Percentiles rank a stretch among this genome's conserved stretches.
phyloP scores from a whole-genome alignment of 2,888 invertebrate species.

The Drosophila kokeensis region DNA sequence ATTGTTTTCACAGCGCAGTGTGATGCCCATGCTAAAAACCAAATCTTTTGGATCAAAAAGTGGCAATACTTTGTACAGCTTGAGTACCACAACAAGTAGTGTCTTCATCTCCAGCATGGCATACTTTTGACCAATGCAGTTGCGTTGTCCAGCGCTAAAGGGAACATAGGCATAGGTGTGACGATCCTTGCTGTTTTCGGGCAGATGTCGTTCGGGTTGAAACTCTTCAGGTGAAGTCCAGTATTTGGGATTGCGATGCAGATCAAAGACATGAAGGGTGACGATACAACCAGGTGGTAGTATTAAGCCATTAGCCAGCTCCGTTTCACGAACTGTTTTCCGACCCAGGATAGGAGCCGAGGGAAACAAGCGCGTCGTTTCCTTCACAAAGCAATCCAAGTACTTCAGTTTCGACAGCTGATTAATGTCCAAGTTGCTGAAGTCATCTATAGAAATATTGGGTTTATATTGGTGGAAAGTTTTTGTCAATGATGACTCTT shows the following conservation, averaged over 20 bases:
- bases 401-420: conserved; percentile 58
- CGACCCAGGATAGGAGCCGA: conserved; percentile 88
- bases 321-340: conserved; percentile 83
- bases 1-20: conserved; percentile 46
- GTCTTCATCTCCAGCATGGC: conserved; percentile 80
- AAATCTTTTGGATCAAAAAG: conserved; percentile 47
- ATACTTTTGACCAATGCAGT: conserved; percentile 83
- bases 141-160: conserved; percentile 83
- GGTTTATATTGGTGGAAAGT: background rate
- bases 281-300: conserved; percentile 74
- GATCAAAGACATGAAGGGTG: conserved; percentile 69
- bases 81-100: conserved; percentile 65
- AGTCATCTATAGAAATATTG: conserved; percentile 47
- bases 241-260: conserved; percentile 74
- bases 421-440: conserved; percentile 55
- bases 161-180: conserved; percentile 82
- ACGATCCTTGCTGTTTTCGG: conserved; percentile 85
- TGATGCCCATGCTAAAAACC: conserved; percentile 48
- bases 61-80: conserved; percentile 63
- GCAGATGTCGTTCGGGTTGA: conserved; percentile 80
- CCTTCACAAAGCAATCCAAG: conserved; percentile 69
- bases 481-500: no score
- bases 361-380: conserved; percentile 86
- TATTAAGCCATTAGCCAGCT: conserved; percentile 68
- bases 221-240: conserved; percentile 78